Base-by-base conservation (phyloP, 2,797 vertebrate species). In the Manis javanica region DNA sequence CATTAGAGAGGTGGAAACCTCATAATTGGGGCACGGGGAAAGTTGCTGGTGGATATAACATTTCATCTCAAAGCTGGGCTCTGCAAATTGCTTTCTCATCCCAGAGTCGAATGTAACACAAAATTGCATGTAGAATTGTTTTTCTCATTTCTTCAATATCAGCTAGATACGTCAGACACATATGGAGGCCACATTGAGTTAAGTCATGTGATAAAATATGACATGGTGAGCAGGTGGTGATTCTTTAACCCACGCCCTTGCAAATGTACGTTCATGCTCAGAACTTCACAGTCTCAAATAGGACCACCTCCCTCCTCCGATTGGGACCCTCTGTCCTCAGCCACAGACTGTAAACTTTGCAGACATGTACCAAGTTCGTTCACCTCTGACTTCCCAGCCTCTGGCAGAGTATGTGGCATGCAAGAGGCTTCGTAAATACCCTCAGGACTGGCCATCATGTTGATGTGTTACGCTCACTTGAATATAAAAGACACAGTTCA, bases 391-490 rank as follows among this genome's bases (percentile, higher is more conserved):
- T 29, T 26, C 18, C 5, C 15, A 26, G 34, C 9, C 19, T 57
- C 24, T 69, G 37, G 7, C 19, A 24, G 42, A 34, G 51, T 46
- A 2, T 9, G 19, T 59, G 82, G 8, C 19, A 16, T 13, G 3
- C 10, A 29, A 57, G 53, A 85, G 29, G 16, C 37, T 55, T 71
- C 15, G 4, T 3, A 55, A 84, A 31, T 55, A 8, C 37, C 78
- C 92, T 92, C 61, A 14, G 74, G 79, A 39, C 7, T 21, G 42
- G 55, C 39, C 34, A 69, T 81, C 59, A 42, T 13, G 31, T 23
- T 66, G 85, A 55, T 42, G 39, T 75, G 77, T 91, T 53, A 87
- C 11, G 26, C 63, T 63, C 51, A 79, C 57, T 49, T 95, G 90
- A 57, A 34, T 66, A 23, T 53, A 61, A 69, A 69, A 66, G 68